Evolutionary conservation across 2,888 invertebrate species (phyloP), one percentile per base, ranked within the genome.

Genomic region (Drosophila subsilvestris): DNA sequence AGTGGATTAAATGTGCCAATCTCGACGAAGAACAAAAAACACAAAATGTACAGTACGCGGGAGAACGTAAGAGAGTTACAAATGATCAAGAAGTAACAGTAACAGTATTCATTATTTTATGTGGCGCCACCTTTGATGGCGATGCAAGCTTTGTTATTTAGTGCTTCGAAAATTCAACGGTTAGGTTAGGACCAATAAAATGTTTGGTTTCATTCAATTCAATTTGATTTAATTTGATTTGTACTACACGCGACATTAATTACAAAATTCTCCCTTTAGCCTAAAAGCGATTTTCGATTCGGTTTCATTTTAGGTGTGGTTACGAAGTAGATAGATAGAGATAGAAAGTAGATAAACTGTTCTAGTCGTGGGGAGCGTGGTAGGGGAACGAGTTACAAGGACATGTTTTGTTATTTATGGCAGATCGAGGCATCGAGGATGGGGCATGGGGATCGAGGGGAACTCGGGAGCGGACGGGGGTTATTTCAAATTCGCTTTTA

Each of bases 221-320:
- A 62, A 51, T 32, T 78, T 14, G 32, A 55, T 32, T 78, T 14
- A 53, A 43, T 60, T 73, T 66, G 68, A 55, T 71, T 75, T 75
- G 57, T 73, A 45, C 71, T 67, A 60, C 44, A 71, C 85, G 74
- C 84, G 73, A 82, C 54, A 66, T 84, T 88, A 89, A 91, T 91
- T 91, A 91, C 91, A 91, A 91, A 91, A 91, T 91, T 91, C 88
- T 90, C 91, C 91, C 91, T 91, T 91, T 91, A 91, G 89, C 91
- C 91, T 90, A 88, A 89, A 90, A 91, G 91, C 89, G 80, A 80
- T 86, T 81, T 75, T 78, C 77, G 73, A 50, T 42, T 57, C 37
- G 32, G 18, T 61, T 78, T 83, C 82, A 66, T 75, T 79, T 73
- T 70, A 71, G 80, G 76, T 87, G 78, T 76, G 63, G 69, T 81